A percentile compares a stretch with the other conserved stretches of the same genome.
These are phyloP conservation scores for Andrena minutula DNA, from an alignment of 2,888 invertebrate species.

Conservation along the genomic window DNA sequence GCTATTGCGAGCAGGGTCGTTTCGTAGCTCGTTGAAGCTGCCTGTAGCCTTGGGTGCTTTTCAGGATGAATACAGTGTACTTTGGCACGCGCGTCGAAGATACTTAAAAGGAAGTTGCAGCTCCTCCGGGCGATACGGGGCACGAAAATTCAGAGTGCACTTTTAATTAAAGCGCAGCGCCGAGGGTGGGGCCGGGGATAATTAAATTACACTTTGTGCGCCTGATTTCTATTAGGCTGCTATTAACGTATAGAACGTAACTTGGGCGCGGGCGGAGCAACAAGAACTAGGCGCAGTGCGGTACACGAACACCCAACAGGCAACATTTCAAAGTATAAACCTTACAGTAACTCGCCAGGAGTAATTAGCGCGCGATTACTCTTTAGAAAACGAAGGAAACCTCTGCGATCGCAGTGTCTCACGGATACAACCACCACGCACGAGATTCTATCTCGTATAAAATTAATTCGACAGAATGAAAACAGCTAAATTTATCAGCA, in stretches of 20 bases:
- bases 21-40: conserved; percentile 38
- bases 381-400: too few species aligned
- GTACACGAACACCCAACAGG: too few species aligned
- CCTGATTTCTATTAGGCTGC: conserved; percentile 7
- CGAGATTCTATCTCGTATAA: too few species aligned
- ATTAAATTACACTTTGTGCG: conserved; percentile 32
- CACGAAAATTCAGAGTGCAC: conserved; percentile 42
- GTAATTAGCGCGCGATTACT: too few species aligned
- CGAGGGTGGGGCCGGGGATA: background rate
- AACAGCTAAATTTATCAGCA: too few species aligned
- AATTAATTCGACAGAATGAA: too few species aligned
- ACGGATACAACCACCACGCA: too few species aligned
- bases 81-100: conserved; percentile 3
- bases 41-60: background rate
- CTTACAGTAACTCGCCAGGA: too few species aligned
- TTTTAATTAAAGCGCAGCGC: conserved; percentile 39
- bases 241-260: background rate
- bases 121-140: background rate
- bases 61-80: conserved; percentile 6
- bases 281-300: background rate
- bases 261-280: background rate
- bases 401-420: too few species aligned
- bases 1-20: conserved; percentile 8
- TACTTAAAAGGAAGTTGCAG: conserved; percentile 25
- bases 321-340: too few species aligned